Evolutionary conservation across 1,140 invertebrate species (phyloP), one percentile per base, ranked within the genome.

Genomic region (Pseudomyrmex sp.): DNA sequence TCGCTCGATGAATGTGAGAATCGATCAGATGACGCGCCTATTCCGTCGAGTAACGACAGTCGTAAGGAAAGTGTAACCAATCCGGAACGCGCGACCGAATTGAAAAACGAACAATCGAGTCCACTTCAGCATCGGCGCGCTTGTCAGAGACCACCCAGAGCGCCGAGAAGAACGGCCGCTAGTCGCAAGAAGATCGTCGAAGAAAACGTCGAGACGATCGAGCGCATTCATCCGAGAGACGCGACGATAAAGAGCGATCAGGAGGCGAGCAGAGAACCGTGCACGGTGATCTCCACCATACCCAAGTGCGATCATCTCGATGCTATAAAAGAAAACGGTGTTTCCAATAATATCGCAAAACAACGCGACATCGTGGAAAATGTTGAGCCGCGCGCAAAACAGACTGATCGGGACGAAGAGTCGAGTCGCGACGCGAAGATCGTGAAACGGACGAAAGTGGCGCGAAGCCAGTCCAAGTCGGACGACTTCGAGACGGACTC

Each of bases 221-320:
- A 63, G 13, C 3, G 44, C 10, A 12, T 20, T 13, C 48, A 15
- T 72, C 5, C 48, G 13, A 65, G 8, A 23, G 20, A 74, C n/a
- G 12, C n/a, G 20, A 61, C 20, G 8, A 3, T 35, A 10, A 76
- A 65, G 13, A 63, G 4, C 23, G 10, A n/a, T 18, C 2, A 10
- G 0, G 35, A 56, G 1, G 20, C 2, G 44, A 48, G 66, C 9
- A 85, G 62, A n/a, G 61, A 72, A 58, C 82, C 84, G 0, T 92
- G 92, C 46, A 82, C 88, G 1, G 83, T 93, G 0, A 90, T 93
- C 7, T 93, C 92, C 0, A 92, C 88, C 8, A 92, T 93, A 58
- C 92, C 92, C 7, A 93, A 93, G 65, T 92, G 91, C 63, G 84
- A 89, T 15, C 88, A 86, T 61, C 74, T 92, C 8, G 61, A 76